A percentile compares a stretch with the other conserved stretches of the same genome.
phyloP scores from a whole-genome alignment of 2,113 vertebrate genomes.

The Malurus cyaneus region DNA sequence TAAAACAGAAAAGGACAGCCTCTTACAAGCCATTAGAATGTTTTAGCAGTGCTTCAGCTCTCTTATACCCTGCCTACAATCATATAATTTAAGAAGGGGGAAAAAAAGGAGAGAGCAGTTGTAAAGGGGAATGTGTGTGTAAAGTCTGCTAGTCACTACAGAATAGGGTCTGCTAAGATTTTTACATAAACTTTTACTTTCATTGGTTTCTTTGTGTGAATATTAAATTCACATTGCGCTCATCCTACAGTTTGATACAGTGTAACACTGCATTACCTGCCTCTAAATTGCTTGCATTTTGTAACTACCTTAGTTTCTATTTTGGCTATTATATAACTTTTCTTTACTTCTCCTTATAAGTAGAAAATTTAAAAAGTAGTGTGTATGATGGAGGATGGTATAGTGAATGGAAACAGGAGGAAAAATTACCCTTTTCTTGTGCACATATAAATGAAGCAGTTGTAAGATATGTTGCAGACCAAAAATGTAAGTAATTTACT shows the following conservation, averaged over 20 bases:
- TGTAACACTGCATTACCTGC: neutral
- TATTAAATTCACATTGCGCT: neutral
- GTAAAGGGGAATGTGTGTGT: neutral
- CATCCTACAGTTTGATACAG: neutral
- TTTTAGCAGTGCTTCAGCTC: conserved; percentile 39
- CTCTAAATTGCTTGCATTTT: neutral
- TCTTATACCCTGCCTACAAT: neutral
- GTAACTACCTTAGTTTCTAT: neutral
- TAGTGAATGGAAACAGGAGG: neutral
- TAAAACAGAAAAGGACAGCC: conserved; percentile 47
- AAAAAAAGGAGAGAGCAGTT: neutral
- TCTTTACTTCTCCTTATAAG: neutral
- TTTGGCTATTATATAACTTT: neutral
- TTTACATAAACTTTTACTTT: conserved; percentile 4
- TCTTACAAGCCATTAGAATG: neutral
- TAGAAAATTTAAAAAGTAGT: neutral
- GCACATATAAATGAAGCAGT: neutral
- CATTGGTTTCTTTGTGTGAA: neutral
- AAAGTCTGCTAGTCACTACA: neutral
- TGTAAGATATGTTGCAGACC: neutral
- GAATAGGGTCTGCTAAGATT: conserved; percentile 8
- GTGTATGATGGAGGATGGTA: neutral
- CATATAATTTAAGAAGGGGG: neutral
- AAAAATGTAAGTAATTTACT: neutral
- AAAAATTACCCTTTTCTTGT: neutral